Percentiles rank a stretch among this genome's conserved stretches.
Conservation (phyloP, 2,113 vertebrate genomes). For the Noturus placidus region DNA sequence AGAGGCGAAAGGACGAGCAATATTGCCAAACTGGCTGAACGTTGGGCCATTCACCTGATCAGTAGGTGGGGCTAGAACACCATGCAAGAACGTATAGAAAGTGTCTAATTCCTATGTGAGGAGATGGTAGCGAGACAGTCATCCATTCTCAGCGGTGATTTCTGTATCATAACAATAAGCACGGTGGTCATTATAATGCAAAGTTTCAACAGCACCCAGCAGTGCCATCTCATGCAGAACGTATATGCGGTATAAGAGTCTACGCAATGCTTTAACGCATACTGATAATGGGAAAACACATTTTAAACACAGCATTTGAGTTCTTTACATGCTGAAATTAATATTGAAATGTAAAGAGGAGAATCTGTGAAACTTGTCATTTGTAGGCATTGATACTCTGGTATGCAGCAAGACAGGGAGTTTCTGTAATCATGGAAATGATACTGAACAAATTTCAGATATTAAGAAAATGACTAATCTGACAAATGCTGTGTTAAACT, state of each 20-base stretch:
- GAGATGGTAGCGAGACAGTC: background rate
- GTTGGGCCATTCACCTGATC: constrained; percentile 47
- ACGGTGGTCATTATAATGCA: background rate
- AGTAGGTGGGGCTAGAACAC: constrained; percentile 70
- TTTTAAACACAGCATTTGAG: background rate
- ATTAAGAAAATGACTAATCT: background rate
- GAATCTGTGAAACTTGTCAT: background rate
- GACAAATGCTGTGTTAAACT: background rate
- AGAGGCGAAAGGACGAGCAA: background rate
- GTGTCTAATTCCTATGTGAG: background rate
- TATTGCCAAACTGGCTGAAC: background rate
- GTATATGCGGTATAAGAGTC: background rate
- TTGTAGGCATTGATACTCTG: background rate
- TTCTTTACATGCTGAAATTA: background rate
- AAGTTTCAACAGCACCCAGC: background rate
- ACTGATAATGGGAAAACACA: background rate
- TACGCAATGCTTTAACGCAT: background rate
- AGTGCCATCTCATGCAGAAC: background rate
- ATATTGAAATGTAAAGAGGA: background rate
- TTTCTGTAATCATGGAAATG: background rate
- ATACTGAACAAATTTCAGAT: background rate
- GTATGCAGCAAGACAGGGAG: background rate
- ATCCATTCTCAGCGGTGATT: constrained; percentile 1
- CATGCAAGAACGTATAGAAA: constrained; percentile 36
- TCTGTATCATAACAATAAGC: constrained; percentile 2